Evolutionary conservation across 2,888 invertebrate genomes (phyloP).

Genomic region (Orthosia incerta): DNA sequence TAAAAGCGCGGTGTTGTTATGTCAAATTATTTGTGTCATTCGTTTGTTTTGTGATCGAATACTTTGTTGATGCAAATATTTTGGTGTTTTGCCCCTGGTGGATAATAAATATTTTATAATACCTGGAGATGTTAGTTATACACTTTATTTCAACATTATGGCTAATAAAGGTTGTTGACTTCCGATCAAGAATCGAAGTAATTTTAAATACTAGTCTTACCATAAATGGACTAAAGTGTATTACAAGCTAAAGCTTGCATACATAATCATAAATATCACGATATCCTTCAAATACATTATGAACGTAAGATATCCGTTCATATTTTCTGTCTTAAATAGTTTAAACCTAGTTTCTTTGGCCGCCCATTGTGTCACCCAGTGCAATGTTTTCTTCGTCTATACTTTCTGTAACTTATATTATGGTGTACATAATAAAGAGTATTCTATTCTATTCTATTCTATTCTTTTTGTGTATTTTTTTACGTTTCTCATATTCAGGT

Average conservation of each 20-base stretch:
- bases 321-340: background rate
- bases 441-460: too few relatives aligned
- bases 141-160: background rate
- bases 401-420: too few relatives aligned
- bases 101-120: background rate
- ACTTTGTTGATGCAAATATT: constrained; percentile 23
- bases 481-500: constrained; percentile 25
- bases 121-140: background rate
- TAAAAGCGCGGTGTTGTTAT: constrained; percentile 32
- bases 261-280: constrained; percentile 25
- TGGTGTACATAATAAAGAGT: too few relatives aligned
- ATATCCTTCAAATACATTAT: constrained; percentile 28
- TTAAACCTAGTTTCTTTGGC: constrained; percentile 11
- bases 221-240: constrained; percentile 11
- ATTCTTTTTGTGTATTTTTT: constrained; percentile 23
- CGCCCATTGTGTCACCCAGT: too few relatives aligned
- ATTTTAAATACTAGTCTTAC: constrained; percentile 16
- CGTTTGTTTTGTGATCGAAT: constrained; percentile 27
- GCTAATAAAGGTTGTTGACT: constrained; percentile 8
- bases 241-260: constrained; percentile 2
- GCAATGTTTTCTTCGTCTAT: too few relatives aligned
- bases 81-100: background rate
- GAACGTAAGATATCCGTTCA: background rate
- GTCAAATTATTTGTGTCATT: constrained; percentile 37
- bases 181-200: constrained; percentile 19